Evolutionary conservation across 2,113 vertebrate genomes (phyloP), one percentile per base, ranked within the genome.

Genomic region (Amblyopsis rosae): DNA sequence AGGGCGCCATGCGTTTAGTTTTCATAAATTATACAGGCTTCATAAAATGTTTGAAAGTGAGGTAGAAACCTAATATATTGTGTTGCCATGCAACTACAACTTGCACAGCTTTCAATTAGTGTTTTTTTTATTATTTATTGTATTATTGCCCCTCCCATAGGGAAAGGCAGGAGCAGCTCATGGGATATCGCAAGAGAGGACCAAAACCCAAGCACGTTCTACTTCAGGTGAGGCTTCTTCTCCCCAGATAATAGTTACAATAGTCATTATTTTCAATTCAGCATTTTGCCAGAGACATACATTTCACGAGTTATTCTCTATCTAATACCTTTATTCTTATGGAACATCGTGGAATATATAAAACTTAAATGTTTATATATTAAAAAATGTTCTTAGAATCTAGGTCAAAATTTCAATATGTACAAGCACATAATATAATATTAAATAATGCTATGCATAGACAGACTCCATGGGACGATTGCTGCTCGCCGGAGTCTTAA

Each of bases 191-290:
- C 70, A 99, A 98, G 87, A 91, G 96, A 87, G 97, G 97, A 26
- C 96, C 96, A 0, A 99, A 98, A 77, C 94, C 96, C n/a, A 98
- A 98, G 76, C 95, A 95, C 19, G 92, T 96, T 50, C 91, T 98
- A 19, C 90, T 96, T 59, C 91, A 93, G 91, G 92, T 93, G 68
- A 74, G 73, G 32, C 35, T n/a, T 54, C 35, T n/a, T 54, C n/a
- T 15, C 12, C n/a, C 51, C 1, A n/a, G 6, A 54, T 54, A 54
- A 54, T 54, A 54, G 9, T 51, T 26, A 26, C 3, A 26, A 26
- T 26, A 26, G 26, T 26, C 26, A 60, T 41, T 0, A 3, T 6
- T n/a, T 13, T 60, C 1, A 60, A n/a, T n/a, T 15, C 8, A 33
- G 15, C 41, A 45, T n/a, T 41, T 41, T 26, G 26, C 26, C 26